These are phyloP conservation scores for Caretta caretta DNA, from an alignment of 2,113 vertebrate species.

Conservation along the genomic window DNA sequence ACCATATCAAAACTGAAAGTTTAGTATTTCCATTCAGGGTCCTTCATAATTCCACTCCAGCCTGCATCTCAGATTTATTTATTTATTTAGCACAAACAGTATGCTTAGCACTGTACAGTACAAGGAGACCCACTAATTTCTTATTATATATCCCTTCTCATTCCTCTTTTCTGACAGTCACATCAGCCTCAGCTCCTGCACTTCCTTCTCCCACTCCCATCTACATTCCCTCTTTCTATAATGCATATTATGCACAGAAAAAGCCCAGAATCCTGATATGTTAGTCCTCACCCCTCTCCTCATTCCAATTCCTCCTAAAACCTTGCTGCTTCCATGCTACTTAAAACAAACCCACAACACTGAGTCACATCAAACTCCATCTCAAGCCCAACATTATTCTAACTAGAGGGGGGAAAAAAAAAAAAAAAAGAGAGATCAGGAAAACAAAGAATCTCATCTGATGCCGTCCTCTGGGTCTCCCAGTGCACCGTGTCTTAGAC, in stretches of 20 bases:
- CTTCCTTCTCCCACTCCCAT: neutral
- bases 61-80: neutral
- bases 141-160: neutral
- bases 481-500: neutral
- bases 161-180: neutral
- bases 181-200: neutral
- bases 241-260: neutral
- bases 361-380: neutral
- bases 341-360: neutral
- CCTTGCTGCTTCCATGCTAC: neutral
- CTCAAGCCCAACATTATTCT: neutral
- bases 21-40: accelerated
- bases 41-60: neutral
- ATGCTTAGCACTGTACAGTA: neutral
- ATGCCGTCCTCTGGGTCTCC: neutral
- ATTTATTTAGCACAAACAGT: neutral
- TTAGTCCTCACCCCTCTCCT: neutral
- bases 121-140: neutral
- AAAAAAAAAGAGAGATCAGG: neutral
- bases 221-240: neutral
- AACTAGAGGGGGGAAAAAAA: neutral
- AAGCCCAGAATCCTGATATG: neutral
- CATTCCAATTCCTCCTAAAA: neutral
- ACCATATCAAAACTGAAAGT: neutral
- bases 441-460: neutral